Evolutionary conservation across 2,113 vertebrate genomes (phyloP).

Genomic region (Capreolus pygargus): DNA sequence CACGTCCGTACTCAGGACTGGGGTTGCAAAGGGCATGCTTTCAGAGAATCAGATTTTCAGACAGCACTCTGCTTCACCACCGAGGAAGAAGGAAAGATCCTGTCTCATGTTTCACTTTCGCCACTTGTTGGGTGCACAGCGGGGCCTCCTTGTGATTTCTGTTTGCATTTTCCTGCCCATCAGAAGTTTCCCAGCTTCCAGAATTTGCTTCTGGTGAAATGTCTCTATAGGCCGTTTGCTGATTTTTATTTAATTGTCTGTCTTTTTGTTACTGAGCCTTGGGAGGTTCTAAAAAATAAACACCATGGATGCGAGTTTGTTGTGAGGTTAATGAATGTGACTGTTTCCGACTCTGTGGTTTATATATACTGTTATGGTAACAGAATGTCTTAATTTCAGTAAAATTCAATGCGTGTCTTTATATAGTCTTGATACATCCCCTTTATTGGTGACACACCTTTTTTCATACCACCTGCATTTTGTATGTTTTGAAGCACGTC

Average conservation of each 20-base stretch:
- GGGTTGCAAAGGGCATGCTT: too few relatives aligned
- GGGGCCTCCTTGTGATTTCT: too few relatives aligned
- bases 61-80: background rate
- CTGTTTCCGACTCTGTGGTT: background rate
- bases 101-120: too few relatives aligned
- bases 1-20: rapidly evolving
- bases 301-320: rapidly evolving
- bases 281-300: background rate
- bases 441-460: background rate
- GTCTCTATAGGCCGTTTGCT: background rate
- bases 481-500: background rate
- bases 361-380: too few relatives aligned
- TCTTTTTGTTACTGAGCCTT: background rate
- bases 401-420: background rate
- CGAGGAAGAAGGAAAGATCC: background rate
- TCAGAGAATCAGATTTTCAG: background rate
- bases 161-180: background rate
- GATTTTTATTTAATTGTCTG: background rate
- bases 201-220: background rate
- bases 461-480: background rate
- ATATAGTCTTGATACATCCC: background rate
- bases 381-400: background rate
- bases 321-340: background rate
- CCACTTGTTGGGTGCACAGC: background rate
- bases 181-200: background rate